Percentiles rank a stretch among this genome's conserved stretches.
Evolutionary conservation across 1,140 invertebrate species (phyloP).

Genomic region (Zaprionus vittiger): DNA sequence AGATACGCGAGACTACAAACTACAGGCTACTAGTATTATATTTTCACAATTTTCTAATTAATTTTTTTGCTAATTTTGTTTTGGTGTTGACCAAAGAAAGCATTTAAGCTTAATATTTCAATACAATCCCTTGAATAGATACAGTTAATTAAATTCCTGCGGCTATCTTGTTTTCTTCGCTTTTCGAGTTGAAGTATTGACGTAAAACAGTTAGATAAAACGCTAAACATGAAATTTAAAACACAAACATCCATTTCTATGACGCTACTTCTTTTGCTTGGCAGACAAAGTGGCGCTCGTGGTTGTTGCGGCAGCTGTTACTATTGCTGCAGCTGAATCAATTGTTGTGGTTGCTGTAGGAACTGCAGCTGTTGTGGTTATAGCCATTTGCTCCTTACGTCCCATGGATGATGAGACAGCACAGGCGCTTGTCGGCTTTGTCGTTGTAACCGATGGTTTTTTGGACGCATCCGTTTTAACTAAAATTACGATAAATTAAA

Average conservation of each 20-base stretch:
- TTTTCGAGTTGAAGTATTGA: slow-evolving; percentile 31
- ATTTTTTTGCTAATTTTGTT: slow-evolving; percentile 59
- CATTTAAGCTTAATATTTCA: slow-evolving; percentile 48
- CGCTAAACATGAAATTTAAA: slow-evolving; percentile 71
- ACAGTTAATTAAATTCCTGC: slow-evolving; percentile 53
- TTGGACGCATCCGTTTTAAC: slow-evolving; percentile 29
- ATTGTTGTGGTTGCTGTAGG: slow-evolving; percentile 10
- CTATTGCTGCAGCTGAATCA: slow-evolving; percentile 1
- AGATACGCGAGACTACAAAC: slow-evolving; percentile 44
- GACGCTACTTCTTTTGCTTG: slow-evolving; percentile 73
- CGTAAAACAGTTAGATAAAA: slow-evolving; percentile 46
- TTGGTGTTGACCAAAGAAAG: slow-evolving; percentile 50
- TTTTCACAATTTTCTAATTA: slow-evolving; percentile 66
- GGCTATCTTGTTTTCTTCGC: slow-evolving; percentile 19
- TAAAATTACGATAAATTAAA: not conserved
- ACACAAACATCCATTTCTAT: slow-evolving; percentile 64
- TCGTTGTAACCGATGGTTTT: slow-evolving; percentile 69
- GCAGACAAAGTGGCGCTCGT: slow-evolving; percentile 44
- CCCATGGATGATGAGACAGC: slow-evolving; percentile 43
- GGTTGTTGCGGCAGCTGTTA: slow-evolving; percentile 8
- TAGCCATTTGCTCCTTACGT: slow-evolving; percentile 46
- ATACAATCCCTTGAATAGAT: slow-evolving; percentile 52
- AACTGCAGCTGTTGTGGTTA: slow-evolving; percentile 10
- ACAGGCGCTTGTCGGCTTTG: slow-evolving; percentile 52
- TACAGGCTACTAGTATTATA: slow-evolving; percentile 66